These are phyloP conservation scores for Plecotus auritus DNA, from an alignment of 2,113 vertebrate genomes.

Conservation along the genomic window DNA sequence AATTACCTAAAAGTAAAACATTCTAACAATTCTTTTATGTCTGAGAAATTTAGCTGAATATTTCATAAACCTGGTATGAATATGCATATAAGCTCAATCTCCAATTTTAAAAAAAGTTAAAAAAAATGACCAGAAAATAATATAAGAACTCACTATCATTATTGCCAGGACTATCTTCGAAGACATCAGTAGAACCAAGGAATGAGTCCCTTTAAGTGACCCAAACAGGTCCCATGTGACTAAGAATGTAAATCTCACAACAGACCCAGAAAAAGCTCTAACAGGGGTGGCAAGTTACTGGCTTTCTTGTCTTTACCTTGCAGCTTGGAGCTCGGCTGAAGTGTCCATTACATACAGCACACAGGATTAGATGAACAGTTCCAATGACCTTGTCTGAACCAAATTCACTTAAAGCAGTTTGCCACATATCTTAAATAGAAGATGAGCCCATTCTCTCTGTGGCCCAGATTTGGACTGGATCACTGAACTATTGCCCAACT, in stretches of 20 bases:
- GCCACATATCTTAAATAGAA: constrained; percentile 71
- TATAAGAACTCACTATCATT: constrained; percentile 51
- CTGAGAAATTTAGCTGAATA: constrained; percentile 53
- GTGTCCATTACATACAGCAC: constrained; percentile 67
- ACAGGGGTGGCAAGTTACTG: constrained; percentile 14
- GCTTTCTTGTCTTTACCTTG: constrained; percentile 61
- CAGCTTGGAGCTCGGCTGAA: constrained; percentile 62
- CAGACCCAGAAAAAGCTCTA: constrained; percentile 47
- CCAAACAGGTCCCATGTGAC: constrained; percentile 31
- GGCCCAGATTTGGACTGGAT: constrained; percentile 60
- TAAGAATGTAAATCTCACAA: constrained; percentile 44
- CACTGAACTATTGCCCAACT: constrained; percentile 63
- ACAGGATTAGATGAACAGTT: constrained; percentile 61
- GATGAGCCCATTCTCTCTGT: constrained; percentile 61
- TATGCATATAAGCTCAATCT: constrained; percentile 55
- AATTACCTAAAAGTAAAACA: constrained; percentile 38
- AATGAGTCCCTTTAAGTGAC: constrained; percentile 49
- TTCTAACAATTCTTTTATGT: constrained; percentile 45
- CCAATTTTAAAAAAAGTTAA: constrained; percentile 14
- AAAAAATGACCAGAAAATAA: constrained; percentile 27
- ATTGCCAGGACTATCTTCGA: constrained; percentile 47
- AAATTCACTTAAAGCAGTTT: constrained; percentile 65
- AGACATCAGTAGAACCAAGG: constrained; percentile 63
- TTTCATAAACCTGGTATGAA: constrained; percentile 51
- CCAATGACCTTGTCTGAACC: constrained; percentile 66